A percentile compares a stretch with the other conserved stretches of the same genome.
Evolutionary conservation across 1,140 invertebrate genomes (phyloP).

Genomic region (Gyrodactylus bullatarudis): DNA sequence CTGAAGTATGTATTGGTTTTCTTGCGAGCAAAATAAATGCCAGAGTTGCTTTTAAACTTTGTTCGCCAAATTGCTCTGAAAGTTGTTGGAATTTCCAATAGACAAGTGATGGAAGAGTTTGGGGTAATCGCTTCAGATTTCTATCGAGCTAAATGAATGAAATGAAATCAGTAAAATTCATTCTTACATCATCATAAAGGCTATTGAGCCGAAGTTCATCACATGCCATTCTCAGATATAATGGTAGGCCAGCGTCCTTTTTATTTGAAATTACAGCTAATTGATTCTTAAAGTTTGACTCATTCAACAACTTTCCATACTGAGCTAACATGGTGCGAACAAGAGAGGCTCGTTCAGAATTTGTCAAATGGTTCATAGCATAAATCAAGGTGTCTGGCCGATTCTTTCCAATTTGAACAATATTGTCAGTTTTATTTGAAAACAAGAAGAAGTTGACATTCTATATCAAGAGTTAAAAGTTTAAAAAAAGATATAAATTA

Average conservation of each 20-base stretch:
- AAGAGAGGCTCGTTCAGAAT: neutral
- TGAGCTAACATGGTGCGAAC: neutral
- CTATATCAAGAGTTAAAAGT: neutral
- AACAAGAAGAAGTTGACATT: neutral
- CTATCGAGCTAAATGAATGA: neutral
- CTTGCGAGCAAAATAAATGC: neutral
- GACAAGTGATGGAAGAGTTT: neutral
- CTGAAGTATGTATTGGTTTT: neutral
- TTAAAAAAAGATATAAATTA: too few relatives aligned
- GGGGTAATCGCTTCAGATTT: neutral
- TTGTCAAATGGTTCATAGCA: neutral
- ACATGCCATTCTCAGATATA: conserved; percentile 20
- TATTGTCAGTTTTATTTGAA: neutral
- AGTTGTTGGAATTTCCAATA: neutral
- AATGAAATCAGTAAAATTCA: too few relatives aligned
- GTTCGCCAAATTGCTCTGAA: neutral
- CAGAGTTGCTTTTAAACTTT: neutral
- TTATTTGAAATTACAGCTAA: neutral
- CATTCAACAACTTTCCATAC: neutral
- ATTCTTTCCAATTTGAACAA: neutral
- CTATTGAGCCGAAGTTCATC: conserved; percentile 20
- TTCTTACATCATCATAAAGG: conserved; percentile 10
- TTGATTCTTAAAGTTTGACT: neutral
- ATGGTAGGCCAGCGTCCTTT: conserved; percentile 14
- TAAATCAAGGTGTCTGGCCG: neutral